phyloP scores from a whole-genome alignment of 2,888 invertebrate genomes.

The Macaria notata region DNA sequence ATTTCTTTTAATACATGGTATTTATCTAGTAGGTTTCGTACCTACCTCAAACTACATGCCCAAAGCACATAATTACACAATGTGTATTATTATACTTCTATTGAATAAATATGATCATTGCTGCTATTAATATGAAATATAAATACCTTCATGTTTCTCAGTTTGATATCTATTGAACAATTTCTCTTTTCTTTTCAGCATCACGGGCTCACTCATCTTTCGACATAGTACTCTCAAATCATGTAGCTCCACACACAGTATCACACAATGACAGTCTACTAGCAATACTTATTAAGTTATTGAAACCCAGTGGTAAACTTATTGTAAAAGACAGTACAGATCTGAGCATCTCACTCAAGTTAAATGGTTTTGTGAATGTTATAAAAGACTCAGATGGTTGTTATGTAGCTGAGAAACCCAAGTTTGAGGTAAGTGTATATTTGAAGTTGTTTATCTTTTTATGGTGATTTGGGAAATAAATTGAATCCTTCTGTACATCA shows the following conservation, averaged over 20 bases:
- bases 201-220: constrained; percentile 82
- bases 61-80: too few relatives aligned
- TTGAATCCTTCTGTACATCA: too few relatives aligned
- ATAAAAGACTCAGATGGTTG: constrained; percentile 50
- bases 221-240: constrained; percentile 83
- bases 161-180: too few relatives aligned
- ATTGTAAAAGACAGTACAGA: constrained; percentile 74
- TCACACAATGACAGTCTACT: constrained; percentile 71
- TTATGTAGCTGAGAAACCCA: constrained; percentile 84
- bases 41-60: too few relatives aligned
- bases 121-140: too few relatives aligned
- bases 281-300: constrained; percentile 80
- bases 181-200: constrained; percentile 58
- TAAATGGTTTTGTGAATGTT: constrained; percentile 85
- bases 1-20: too few relatives aligned
- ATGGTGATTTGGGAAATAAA: too few relatives aligned
- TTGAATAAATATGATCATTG: too few relatives aligned
- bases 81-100: too few relatives aligned
- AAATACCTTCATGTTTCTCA: too few relatives aligned
- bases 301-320: constrained; percentile 85
- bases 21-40: too few relatives aligned
- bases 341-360: constrained; percentile 78
- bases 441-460: too few relatives aligned
- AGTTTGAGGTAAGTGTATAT: constrained; percentile 82
- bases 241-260: constrained; percentile 65